Conservation (phyloP, 2,888 invertebrate genomes). For the Silvanus unidentatus region DNA sequence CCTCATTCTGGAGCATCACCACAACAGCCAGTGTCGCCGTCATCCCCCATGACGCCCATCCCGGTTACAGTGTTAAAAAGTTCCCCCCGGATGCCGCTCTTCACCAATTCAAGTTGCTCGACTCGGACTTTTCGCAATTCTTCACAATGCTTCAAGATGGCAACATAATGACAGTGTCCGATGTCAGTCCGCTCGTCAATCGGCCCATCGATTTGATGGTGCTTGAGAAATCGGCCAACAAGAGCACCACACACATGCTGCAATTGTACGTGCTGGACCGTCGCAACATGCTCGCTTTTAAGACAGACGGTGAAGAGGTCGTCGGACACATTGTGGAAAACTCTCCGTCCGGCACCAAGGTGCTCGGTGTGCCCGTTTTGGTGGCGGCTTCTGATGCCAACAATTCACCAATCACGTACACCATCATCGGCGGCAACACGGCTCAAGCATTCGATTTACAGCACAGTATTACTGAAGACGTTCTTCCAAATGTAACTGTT, state of each 20-base stretch:
- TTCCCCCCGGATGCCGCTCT: conserved; percentile 59
- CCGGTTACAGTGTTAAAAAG: conserved; percentile 80
- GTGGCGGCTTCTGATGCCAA: conserved; percentile 65
- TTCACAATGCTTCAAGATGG: conserved; percentile 85
- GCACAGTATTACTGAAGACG: conserved; percentile 50
- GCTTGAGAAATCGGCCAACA: conserved; percentile 74
- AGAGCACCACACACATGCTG: conserved; percentile 72
- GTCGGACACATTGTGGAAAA: conserved; percentile 75
- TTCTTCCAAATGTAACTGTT: conserved; percentile 48
- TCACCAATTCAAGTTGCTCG: conserved; percentile 60
- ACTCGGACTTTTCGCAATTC: conserved; percentile 76
- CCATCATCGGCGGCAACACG: conserved; percentile 72
- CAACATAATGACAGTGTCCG: conserved; percentile 84
- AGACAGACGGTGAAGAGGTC: conserved; percentile 55
- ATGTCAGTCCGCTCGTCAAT: conserved; percentile 74
- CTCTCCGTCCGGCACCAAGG: conserved; percentile 62
- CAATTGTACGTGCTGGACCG: conserved; percentile 80
- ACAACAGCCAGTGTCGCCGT: conserved; percentile 53
- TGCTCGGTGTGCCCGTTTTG: conserved; percentile 66
- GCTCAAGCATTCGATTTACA: conserved; percentile 69
- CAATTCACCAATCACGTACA: conserved; percentile 68
- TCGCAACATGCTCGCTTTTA: conserved; percentile 74
- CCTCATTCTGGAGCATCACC: conserved; percentile 6
- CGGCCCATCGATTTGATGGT: conserved; percentile 75
- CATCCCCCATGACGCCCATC: conserved; percentile 84